A percentile compares a stretch with the other conserved stretches of the same genome.
phyloP scores from a whole-genome alignment of 2,113 vertebrate genomes.

The Epinephelus fuscoguttatus region DNA sequence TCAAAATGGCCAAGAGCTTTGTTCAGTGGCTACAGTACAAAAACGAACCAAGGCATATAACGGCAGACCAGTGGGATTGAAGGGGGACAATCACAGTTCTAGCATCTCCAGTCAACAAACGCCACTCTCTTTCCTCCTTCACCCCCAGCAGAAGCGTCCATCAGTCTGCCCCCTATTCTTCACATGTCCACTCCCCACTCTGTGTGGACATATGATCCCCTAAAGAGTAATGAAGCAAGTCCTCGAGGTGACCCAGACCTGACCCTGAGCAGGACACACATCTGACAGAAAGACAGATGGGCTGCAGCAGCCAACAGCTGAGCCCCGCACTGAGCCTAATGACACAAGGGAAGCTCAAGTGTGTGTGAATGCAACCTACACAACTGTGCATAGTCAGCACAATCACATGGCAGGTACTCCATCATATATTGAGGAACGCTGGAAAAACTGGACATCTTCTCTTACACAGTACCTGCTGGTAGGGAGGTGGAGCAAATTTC shows the following conservation, averaged over 20 bases:
- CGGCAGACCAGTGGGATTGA: no score
- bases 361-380: background rate
- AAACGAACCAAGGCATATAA: no score
- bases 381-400: background rate
- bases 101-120: background rate
- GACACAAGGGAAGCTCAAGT: slow-evolving; percentile 1
- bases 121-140: background rate
- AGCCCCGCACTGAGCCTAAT: slow-evolving; percentile 11
- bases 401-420: background rate
- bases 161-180: background rate
- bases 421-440: background rate
- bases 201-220: slow-evolving; percentile 31
- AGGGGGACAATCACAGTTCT: no score
- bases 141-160: background rate
- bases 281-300: slow-evolving; percentile 42
- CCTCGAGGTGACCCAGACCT: slow-evolving; percentile 51
- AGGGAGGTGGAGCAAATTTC: background rate
- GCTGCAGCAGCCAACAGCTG: slow-evolving; percentile 52
- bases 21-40: no score
- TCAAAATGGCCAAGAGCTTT: no score
- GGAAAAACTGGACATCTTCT: background rate
- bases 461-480: background rate
- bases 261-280: slow-evolving; percentile 33
- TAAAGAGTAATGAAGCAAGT: slow-evolving; percentile 35
- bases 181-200: slow-evolving; percentile 15